Conservation (phyloP, 2,113 vertebrate species). For the Ardeotis arabs region DNA sequence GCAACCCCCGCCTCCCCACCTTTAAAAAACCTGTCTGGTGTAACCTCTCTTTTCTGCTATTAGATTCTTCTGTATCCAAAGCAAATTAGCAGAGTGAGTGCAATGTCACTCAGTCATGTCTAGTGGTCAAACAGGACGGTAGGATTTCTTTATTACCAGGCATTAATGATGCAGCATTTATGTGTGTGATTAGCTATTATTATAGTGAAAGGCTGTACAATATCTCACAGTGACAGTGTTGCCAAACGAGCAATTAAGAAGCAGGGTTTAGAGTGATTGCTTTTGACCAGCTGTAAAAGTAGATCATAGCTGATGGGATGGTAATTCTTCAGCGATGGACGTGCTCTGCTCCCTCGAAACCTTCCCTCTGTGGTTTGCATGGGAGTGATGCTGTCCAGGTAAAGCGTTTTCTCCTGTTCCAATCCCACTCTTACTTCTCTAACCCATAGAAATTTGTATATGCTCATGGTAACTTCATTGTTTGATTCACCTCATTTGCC, state of each 20-base stretch:
- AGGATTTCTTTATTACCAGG: not conserved
- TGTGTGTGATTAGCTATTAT: not conserved
- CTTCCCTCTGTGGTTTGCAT: not conserved
- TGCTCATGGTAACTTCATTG: not conserved
- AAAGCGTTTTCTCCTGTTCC: not conserved
- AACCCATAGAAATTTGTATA: not conserved
- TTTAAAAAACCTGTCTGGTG: rapidly evolving
- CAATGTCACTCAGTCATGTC: not conserved
- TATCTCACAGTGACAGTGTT: not conserved
- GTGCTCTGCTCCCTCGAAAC: not conserved
- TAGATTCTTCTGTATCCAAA: not conserved
- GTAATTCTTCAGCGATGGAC: not conserved
- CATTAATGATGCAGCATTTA: not conserved
- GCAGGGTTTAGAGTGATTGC: not conserved
- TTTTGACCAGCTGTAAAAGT: not conserved
- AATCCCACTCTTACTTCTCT: not conserved
- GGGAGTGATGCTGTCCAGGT: not conserved
- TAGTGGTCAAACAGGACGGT: not conserved
- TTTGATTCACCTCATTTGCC: not conserved
- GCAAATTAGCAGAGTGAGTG: not conserved
- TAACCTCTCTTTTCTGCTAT: not conserved
- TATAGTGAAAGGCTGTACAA: not conserved
- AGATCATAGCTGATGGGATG: not conserved
- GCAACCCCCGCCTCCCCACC: rapidly evolving
- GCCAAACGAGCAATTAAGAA: not conserved